phyloP scores from a whole-genome alignment of 2,113 vertebrate genomes.

The Boulengerochromis microlepis region DNA sequence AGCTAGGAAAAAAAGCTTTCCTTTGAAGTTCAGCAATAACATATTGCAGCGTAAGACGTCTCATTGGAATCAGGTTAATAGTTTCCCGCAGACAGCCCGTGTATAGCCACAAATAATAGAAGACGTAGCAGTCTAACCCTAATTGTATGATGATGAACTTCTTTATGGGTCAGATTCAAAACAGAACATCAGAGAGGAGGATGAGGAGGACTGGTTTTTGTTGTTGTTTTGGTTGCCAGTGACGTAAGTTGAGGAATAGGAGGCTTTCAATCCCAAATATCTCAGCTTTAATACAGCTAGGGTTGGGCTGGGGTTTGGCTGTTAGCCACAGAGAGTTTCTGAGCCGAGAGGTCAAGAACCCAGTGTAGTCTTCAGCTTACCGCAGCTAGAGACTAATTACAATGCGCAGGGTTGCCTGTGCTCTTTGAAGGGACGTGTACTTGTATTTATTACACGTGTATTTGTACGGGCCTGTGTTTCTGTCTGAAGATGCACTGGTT shows the following conservation, averaged over 20 bases:
- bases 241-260: neutral
- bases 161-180: neutral
- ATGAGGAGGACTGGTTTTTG: neutral
- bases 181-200: neutral
- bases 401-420: neutral
- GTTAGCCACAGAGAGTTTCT: constrained; percentile 16
- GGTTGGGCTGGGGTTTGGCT: neutral
- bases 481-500: constrained; percentile 27
- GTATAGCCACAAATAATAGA: neutral
- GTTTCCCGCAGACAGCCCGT: neutral
- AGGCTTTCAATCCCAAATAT: constrained; percentile 3
- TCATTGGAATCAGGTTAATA: neutral
- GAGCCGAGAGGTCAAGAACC: constrained; percentile 32
- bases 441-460: neutral
- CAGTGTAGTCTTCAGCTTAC: constrained; percentile 29
- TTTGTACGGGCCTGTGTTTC: neutral
- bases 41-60: neutral
- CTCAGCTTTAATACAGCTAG: neutral
- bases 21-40: neutral
- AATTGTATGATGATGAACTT: constrained; percentile 1
- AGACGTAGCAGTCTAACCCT: neutral
- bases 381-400: constrained; percentile 33
- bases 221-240: neutral
- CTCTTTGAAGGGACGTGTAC: neutral
- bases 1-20: neutral